phyloP scores from a whole-genome alignment of 2,797 vertebrate genomes.

The Salarias fasciatus region DNA sequence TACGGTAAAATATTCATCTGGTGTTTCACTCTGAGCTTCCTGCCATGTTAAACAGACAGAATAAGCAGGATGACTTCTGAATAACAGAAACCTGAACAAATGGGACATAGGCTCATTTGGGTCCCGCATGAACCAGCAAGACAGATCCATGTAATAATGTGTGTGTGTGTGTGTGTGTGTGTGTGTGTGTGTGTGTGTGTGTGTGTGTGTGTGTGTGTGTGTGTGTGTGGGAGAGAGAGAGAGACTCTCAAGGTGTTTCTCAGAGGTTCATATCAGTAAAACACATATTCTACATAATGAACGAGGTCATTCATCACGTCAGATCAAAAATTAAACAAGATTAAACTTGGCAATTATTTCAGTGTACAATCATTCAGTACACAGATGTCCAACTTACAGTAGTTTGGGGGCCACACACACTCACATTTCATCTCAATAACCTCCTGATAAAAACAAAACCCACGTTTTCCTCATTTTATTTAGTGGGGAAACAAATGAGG shows the following conservation, averaged over 20 bases:
- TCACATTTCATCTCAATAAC: too few species aligned
- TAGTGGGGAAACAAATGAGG: too few species aligned
- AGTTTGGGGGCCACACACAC: too few species aligned
- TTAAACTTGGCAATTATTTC: conserved; percentile 46
- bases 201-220: conserved; percentile 5
- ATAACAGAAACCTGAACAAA: conserved; percentile 60
- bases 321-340: conserved; percentile 47
- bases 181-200: not conserved
- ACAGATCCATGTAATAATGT: conserved; percentile 53
- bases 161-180: conserved; percentile 5
- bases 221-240: too few species aligned
- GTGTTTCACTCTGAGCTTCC: conserved; percentile 53
- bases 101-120: conserved; percentile 62
- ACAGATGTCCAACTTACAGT: too few species aligned
- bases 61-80: conserved; percentile 43
- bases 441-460: too few species aligned
- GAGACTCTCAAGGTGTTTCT: conserved; percentile 20
- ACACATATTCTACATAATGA: conserved; percentile 52
- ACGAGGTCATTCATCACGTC: conserved; percentile 43
- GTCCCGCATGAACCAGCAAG: conserved; percentile 29
- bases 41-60: conserved; percentile 57
- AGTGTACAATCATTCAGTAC: conserved; percentile 18
- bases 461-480: too few species aligned
- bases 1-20: conserved; percentile 68
- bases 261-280: conserved; percentile 45